Base-by-base conservation (phyloP, 1,140 invertebrate genomes). In the Antheraea pernyi region DNA sequence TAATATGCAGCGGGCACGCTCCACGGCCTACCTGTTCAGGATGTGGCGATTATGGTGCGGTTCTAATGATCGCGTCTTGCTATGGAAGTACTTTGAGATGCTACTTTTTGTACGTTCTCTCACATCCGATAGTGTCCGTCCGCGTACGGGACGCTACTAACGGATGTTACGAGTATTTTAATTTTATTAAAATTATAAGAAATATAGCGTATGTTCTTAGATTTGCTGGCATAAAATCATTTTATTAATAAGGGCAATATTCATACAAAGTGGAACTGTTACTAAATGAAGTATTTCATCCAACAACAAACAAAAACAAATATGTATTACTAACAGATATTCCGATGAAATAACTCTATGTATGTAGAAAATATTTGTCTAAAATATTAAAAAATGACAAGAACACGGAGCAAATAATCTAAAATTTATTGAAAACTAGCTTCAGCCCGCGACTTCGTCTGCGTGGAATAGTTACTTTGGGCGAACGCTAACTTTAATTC, bases 1-100 rank as follows among this genome's bases (percentile, higher is more conserved):
- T 70, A 70, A 53, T 53, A 77, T 66, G 75, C 77, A 73, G 74
- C 78, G 77, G 73, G 88, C 85, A 89, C 87, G 85, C 87, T 85
- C 86, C 77, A 74, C 81, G 85, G 87, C 85, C 83, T 87, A 84
- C 85, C 86, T 87, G 87, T 90, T 86, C 86, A 89, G 89, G 88
- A 89, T 87, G 84, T 82, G 74, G 81, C 88, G 73, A 75, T 91
- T 91, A 91, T 89, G 89, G 89, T 79, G 73, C 81, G 83, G 80
- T 73, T 87, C 88, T 91, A 91, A 91, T 89, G 89, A 89, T 85
- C 81, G 83, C 78, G 76, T 83, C 89, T 83, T 77, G 73, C 69
- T 89, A 84, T 88, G 86, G 83, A 64, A 65, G 70, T 81, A 84
- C 83, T 80, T 80, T 80, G 80, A 81, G 79, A 72, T 82, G 74